Base-by-base conservation (phyloP, 64 coral and sea anemone species). In the Montipora sp. region DNA sequence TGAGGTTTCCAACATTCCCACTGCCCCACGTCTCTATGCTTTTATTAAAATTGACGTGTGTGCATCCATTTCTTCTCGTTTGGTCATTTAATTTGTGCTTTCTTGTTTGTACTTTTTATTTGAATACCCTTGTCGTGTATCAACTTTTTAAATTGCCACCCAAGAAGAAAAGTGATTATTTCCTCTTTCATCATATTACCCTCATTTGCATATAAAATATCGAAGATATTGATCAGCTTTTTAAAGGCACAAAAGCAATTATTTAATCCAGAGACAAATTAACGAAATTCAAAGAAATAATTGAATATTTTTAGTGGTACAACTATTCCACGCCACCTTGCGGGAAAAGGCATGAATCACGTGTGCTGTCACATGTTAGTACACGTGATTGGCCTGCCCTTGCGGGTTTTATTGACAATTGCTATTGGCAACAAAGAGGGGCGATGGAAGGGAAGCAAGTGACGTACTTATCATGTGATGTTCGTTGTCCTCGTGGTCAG, bases 381-480 rank as follows among this genome's bases (percentile, higher is more conserved):
- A 83, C 95, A 97, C 95, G 92, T 97, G 95, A 73, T 74, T 77
- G 58, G 21, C 9, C 23, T 13, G 74, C 80, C 75, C 74, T 20
- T 60, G 43, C 3, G 45, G 72, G 48, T 88, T 69, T 91, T 83
- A 92, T 92, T 81, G 92, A 94, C 92, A 84, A 92, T 97, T 92
- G 57, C 89, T 47, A 91, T 23, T 66, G 71, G 86, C 59, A 78
- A 92, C 95, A 21, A 22, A 43, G 22, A 1, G 63, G 92, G 95
- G 92, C 77, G 89, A 72, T 63, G 92, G 44, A 79, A 83, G 36
- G 88, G 45, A 75, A 85, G 57, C 80, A 13, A 66, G 66, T 97
- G 95, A 97, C 96, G 96, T 98, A 98, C 92, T 86, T 94, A 99
- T 99, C 98, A 99, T 99, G 98, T 99, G 98, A 99, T 99, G 91